Conservation (phyloP, 2,888 invertebrate genomes). For the Troides helena region DNA sequence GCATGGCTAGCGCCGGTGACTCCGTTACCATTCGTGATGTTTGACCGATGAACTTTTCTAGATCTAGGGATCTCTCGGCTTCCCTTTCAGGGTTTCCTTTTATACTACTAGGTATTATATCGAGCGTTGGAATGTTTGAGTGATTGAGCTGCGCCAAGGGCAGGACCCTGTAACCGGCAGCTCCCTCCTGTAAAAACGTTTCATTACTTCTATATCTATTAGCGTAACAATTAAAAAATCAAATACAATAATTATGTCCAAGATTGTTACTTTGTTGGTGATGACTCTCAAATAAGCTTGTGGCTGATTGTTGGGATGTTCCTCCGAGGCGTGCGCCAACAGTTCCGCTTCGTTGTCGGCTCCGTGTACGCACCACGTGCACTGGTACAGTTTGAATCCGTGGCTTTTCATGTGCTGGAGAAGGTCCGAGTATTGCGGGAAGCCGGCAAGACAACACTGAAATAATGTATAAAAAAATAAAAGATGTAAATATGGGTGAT, state of each 20-base stretch:
- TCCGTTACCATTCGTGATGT: slow-evolving; percentile 44
- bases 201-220: not conserved
- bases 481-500: too few relatives aligned
- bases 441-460: slow-evolving; percentile 39
- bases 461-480: not conserved
- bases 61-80: slow-evolving; percentile 65
- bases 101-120: slow-evolving; percentile 39
- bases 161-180: slow-evolving; percentile 52
- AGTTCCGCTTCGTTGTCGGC: slow-evolving; percentile 59
- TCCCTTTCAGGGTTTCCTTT: slow-evolving; percentile 60
- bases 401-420: slow-evolving; percentile 61
- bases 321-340: slow-evolving; percentile 55
- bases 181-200: slow-evolving; percentile 56
- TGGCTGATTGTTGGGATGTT: slow-evolving; percentile 68
- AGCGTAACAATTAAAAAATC: not conserved
- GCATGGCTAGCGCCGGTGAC: slow-evolving; percentile 23
- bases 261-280: slow-evolving; percentile 51
- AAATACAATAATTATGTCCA: not conserved
- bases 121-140: slow-evolving; percentile 43
- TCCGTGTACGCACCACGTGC: slow-evolving; percentile 67
- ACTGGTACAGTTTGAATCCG: slow-evolving; percentile 65
- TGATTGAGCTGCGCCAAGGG: slow-evolving; percentile 63
- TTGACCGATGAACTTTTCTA: slow-evolving; percentile 63
- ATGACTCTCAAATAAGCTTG: slow-evolving; percentile 66
- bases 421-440: slow-evolving; percentile 49